phyloP scores from a whole-genome alignment of 1,140 invertebrate genomes.

The Drosophila melanogaster region Release_6_plus_ISO1_MT NT_033779.5:6936001-6936500 shows the following conservation, averaged over 20 bases:
- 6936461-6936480: slow-evolving; percentile 75
- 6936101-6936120: slow-evolving; percentile 67
- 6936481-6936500: slow-evolving; percentile 91
- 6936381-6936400: slow-evolving; percentile 90
- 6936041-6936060: slow-evolving; percentile 83
- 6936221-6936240: slow-evolving; percentile 53
- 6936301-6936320: slow-evolving; percentile 88
- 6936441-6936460: slow-evolving; percentile 58
- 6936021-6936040: slow-evolving; percentile 76
- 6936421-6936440: slow-evolving; percentile 56
- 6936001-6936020: slow-evolving; percentile 60
- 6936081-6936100: slow-evolving; percentile 76
- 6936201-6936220: slow-evolving; percentile 74
- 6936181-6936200: slow-evolving; percentile 54
- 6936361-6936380: slow-evolving; percentile 90
- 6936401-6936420: slow-evolving; percentile 89
- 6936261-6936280: slow-evolving; percentile 90
- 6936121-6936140: slow-evolving; percentile 70
- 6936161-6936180: slow-evolving; percentile 69
- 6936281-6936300: slow-evolving; percentile 91
- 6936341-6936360: slow-evolving; percentile 93
- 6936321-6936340: slow-evolving; percentile 90
- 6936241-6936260: slow-evolving; percentile 60
- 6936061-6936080: slow-evolving; percentile 83
- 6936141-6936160: slow-evolving; percentile 69